These are phyloP conservation scores for Esox niger DNA, from an alignment of 2,113 vertebrate species.

Conservation along the genomic window DNA sequence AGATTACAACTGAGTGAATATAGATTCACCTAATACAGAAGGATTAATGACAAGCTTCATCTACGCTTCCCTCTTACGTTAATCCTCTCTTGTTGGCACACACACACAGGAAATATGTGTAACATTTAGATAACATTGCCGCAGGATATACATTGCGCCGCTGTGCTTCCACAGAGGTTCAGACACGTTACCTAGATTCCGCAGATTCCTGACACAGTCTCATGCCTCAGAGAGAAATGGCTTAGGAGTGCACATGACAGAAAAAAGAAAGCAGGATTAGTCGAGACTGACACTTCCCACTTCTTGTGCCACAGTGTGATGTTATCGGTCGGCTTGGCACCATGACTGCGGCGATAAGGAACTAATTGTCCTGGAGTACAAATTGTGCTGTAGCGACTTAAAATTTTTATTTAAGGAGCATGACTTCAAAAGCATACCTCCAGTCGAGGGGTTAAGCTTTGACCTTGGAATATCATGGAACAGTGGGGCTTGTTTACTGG, in stretches of 20 bases:
- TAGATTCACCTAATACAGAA: neutral
- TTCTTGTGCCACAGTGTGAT: neutral
- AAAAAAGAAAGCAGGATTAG: slow-evolving; percentile 50
- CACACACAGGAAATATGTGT: neutral
- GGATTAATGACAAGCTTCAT: neutral
- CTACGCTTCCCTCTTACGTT: slow-evolving; percentile 9
- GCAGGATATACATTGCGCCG: slow-evolving; percentile 39
- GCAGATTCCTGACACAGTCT: slow-evolving; percentile 57
- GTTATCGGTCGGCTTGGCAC: neutral
- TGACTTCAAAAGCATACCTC: slow-evolving; percentile 7
- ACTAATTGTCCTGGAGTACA: neutral
- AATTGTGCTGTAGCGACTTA: neutral
- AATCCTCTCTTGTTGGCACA: slow-evolving; percentile 5
- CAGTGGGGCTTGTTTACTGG: neutral
- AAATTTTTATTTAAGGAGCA: neutral
- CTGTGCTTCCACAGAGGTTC: slow-evolving; percentile 59
- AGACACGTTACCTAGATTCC: slow-evolving; percentile 67
- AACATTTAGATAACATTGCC: slow-evolving; percentile 14
- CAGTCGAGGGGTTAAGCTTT: neutral
- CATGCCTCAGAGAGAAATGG: slow-evolving; percentile 54
- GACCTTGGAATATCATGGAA: neutral
- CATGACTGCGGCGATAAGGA: neutral
- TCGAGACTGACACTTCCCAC: slow-evolving; percentile 28
- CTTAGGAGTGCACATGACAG: slow-evolving; percentile 63
- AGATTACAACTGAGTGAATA: neutral